Conservation (phyloP, 2,113 vertebrate genomes). For the Prolemur simus region DNA sequence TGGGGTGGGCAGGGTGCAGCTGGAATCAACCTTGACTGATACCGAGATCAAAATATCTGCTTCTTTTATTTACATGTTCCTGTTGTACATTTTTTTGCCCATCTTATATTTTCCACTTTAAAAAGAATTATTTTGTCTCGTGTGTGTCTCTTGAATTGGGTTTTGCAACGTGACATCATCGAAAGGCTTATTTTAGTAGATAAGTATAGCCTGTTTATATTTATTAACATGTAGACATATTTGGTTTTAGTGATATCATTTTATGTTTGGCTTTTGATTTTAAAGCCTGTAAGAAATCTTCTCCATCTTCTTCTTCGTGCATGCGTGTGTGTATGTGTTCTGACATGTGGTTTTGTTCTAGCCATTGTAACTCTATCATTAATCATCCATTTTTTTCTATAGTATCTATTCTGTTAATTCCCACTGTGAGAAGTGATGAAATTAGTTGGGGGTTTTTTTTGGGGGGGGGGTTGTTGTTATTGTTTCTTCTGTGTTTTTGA, state of each 20-base stretch:
- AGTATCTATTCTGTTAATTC: background rate
- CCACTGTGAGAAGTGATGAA: background rate
- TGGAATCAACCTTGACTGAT: background rate
- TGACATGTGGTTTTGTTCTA: background rate
- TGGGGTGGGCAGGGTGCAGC: background rate
- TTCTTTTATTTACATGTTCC: background rate
- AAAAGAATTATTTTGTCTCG: background rate
- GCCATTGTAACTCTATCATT: background rate
- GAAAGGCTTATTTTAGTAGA: constrained; percentile 6
- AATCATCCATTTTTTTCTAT: background rate
- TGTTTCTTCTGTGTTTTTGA: too few species aligned
- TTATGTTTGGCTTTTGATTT: constrained; percentile 3
- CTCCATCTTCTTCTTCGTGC: too few species aligned
- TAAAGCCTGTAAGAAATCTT: background rate
- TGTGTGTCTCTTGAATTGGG: background rate
- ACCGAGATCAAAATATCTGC: background rate
- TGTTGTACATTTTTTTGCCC: background rate
- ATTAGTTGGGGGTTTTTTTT: background rate
- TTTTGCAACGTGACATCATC: background rate
- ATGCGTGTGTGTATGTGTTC: background rate
- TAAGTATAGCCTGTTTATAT: background rate
- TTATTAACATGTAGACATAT: background rate
- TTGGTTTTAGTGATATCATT: background rate
- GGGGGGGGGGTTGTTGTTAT: too few species aligned
- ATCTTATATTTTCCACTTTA: background rate